Evolutionary conservation across 92 coral and sea anemone species (phyloP).

Genomic region (Porites divaricata): DNA sequence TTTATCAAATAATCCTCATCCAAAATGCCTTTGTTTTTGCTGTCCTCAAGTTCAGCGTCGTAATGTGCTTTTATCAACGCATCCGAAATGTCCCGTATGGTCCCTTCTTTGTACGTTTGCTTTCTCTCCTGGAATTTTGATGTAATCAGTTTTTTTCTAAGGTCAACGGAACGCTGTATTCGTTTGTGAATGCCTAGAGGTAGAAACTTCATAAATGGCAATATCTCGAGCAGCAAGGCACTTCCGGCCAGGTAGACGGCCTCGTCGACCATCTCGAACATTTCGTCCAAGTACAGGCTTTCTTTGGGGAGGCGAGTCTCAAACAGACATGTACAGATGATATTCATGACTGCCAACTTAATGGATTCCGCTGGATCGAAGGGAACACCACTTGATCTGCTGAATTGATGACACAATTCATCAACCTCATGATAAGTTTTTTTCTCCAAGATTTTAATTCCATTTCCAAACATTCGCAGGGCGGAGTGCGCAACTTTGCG

Average conservation of each 20-base stretch:
- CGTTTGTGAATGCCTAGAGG: constrained; percentile 63
- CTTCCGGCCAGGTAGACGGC: constrained; percentile 51
- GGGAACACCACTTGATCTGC: constrained; percentile 56
- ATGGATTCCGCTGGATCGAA: constrained; percentile 61
- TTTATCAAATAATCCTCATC: constrained; percentile 51
- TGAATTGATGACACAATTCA: constrained; percentile 38
- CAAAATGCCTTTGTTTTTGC: constrained; percentile 23
- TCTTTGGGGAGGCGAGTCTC: constrained; percentile 56
- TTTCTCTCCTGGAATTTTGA: constrained; percentile 51
- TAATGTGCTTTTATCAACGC: constrained; percentile 61
- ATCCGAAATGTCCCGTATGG: constrained; percentile 69
- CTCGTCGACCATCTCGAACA: constrained; percentile 55
- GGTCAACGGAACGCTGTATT: constrained; percentile 35
- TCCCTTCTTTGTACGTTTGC: constrained; percentile 32
- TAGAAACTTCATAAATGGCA: constrained; percentile 67
- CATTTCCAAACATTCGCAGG: constrained; percentile 53
- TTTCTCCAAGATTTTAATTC: constrained; percentile 53
- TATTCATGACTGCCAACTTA: constrained; percentile 57
- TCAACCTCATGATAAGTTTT: constrained; percentile 47
- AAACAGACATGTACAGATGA: constrained; percentile 67
- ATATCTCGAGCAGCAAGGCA: constrained; percentile 59
- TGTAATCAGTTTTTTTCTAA: constrained; percentile 54
- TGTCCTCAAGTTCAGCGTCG: constrained; percentile 52
- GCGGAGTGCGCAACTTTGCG: constrained; percentile 67
- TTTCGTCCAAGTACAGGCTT: constrained; percentile 62